phyloP scores from a whole-genome alignment of 1,140 invertebrate species.

The fruit fly (Drosophila melanogaster) region DNA sequence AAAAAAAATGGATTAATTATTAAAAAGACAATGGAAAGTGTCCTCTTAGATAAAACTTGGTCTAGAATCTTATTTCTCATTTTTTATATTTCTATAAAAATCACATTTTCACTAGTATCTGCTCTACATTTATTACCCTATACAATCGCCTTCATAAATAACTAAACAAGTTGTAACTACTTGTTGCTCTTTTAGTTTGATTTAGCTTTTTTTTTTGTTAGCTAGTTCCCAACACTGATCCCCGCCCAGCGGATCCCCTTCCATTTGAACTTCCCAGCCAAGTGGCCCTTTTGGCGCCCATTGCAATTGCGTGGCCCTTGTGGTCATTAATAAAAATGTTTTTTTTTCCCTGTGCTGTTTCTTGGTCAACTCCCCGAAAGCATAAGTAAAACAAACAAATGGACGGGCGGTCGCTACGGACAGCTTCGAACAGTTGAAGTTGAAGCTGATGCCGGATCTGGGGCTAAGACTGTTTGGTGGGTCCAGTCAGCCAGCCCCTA shows the following conservation, averaged over 20 bases:
- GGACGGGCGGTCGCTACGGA: slow-evolving; percentile 58
- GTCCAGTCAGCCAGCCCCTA: slow-evolving; percentile 56
- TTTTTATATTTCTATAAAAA: too few species aligned
- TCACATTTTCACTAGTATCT: too few species aligned
- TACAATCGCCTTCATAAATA: too few species aligned
- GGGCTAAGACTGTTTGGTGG: slow-evolving; percentile 49
- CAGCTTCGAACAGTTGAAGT: slow-evolving; percentile 20
- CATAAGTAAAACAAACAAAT: slow-evolving; percentile 77
- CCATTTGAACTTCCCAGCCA: slow-evolving; percentile 29
- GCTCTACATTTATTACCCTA: too few species aligned
- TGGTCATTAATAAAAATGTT: slow-evolving; percentile 82
- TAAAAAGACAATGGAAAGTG: too few species aligned
- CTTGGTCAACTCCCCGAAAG: slow-evolving; percentile 69
- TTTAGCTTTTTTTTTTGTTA: slow-evolving; percentile 8
- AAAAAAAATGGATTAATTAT: too few species aligned
- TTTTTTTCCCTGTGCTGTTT: slow-evolving; percentile 49
- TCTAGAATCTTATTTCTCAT: too few species aligned
- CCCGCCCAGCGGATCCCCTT: background rate
- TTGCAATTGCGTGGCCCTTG: slow-evolving; percentile 76
- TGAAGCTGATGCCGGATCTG: slow-evolving; percentile 44
- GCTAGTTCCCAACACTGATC: slow-evolving; percentile 17
- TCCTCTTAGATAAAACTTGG: too few species aligned
- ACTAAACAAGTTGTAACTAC: too few species aligned
- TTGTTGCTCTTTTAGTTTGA: too few species aligned
- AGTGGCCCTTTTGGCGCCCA: slow-evolving; percentile 81